Evolutionary conservation across 2,113 vertebrate species (phyloP).

Genomic region (Eonycteris spelaea): DNA sequence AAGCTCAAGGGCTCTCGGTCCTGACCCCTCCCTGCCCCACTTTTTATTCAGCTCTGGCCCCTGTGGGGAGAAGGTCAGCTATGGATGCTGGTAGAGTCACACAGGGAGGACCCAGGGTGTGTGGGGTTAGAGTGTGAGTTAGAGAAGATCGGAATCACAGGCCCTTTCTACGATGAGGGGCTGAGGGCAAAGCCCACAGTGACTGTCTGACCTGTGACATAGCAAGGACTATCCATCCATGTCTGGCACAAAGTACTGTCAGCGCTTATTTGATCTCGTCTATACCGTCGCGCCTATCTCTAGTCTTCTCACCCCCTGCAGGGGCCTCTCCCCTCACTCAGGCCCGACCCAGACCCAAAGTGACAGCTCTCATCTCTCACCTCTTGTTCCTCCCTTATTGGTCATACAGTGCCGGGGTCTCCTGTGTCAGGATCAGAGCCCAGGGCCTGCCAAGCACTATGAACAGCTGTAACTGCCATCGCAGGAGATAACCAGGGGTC

Average conservation of each 20-base stretch:
- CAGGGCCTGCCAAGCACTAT: not conserved
- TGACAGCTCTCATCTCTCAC: not conserved
- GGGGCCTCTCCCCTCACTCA: not conserved
- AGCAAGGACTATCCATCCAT: not conserved
- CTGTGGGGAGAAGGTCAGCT: not conserved
- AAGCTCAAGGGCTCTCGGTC: rapidly evolving
- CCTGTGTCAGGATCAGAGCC: not conserved
- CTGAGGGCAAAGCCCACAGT: not conserved
- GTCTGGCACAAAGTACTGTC: not conserved
- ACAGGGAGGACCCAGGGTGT: not conserved
- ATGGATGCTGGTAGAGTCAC: not conserved
- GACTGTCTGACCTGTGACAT: not conserved
- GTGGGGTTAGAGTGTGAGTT: not conserved
- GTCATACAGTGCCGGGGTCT: not conserved
- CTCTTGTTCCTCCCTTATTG: not conserved
- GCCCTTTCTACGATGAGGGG: not conserved
- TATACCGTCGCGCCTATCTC: not conserved
- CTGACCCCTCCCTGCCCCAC: rapidly evolving
- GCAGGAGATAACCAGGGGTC: not conserved
- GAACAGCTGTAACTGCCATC: not conserved
- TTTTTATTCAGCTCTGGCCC: not conserved
- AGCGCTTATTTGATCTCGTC: not conserved
- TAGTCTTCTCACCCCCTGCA: not conserved
- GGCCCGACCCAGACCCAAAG: not conserved
- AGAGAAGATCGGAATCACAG: not conserved